Percentiles rank a stretch among this genome's conserved stretches.
Evolutionary conservation across 2,888 invertebrate species (phyloP).

Genomic region (Plemyria rubiginata): DNA sequence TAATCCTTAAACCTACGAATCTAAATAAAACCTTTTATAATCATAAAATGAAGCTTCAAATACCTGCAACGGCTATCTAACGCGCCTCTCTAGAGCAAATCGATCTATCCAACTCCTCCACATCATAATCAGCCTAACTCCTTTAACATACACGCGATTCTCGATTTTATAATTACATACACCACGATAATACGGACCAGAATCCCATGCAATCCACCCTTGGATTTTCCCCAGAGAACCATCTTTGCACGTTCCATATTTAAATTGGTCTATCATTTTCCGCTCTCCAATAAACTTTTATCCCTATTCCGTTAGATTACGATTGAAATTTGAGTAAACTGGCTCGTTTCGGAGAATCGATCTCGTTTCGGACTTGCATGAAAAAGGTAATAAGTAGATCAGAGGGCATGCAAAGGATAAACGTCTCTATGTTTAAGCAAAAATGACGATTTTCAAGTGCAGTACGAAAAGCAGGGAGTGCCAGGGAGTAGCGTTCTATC

Average conservation of each 20-base stretch:
- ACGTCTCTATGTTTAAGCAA: slow-evolving; percentile 39
- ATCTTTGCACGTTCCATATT: slow-evolving; percentile 80
- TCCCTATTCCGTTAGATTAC: slow-evolving; percentile 37
- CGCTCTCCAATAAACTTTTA: slow-evolving; percentile 40
- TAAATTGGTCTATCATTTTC: slow-evolving; percentile 76
- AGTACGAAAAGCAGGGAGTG: slow-evolving; percentile 57
- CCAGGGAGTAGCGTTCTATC: slow-evolving; percentile 70
- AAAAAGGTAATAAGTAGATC: slow-evolving; percentile 54
- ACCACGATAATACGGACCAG: slow-evolving; percentile 36
- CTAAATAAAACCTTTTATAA: slow-evolving; percentile 24
- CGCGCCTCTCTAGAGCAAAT: slow-evolving; percentile 77
- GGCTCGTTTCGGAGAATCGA: slow-evolving; percentile 76
- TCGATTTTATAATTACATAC: slow-evolving; percentile 36
- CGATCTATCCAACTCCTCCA: slow-evolving; percentile 62
- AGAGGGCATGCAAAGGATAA: slow-evolving; percentile 39
- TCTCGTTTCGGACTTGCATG: slow-evolving; percentile 60
- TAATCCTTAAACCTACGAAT: slow-evolving; percentile 16
- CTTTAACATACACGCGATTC: slow-evolving; percentile 45
- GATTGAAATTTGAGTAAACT: slow-evolving; percentile 41
- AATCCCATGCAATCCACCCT: slow-evolving; percentile 50
- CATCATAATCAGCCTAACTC: slow-evolving; percentile 56
- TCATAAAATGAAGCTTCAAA: slow-evolving; percentile 32
- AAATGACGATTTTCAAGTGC: slow-evolving; percentile 47
- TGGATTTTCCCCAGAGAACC: slow-evolving; percentile 82
- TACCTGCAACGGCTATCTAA: slow-evolving; percentile 50